These are phyloP conservation scores for Euspilapteryx auroguttella DNA, from an alignment of 2,888 invertebrate species.

Conservation along the genomic window DNA sequence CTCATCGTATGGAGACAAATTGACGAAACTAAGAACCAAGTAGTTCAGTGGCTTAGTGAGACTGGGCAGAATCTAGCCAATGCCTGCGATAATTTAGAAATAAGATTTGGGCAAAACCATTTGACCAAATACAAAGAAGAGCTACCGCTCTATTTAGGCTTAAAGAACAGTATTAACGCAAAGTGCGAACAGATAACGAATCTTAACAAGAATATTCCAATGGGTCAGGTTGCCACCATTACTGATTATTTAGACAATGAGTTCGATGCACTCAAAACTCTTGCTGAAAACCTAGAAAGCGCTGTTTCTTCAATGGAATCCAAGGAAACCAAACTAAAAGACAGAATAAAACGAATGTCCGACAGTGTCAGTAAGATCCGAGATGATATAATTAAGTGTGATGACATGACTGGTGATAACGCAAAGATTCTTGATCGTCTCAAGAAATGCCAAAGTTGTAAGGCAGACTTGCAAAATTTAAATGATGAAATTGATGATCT, in stretches of 20 bases:
- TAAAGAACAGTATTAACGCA: slow-evolving; percentile 75
- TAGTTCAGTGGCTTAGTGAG: slow-evolving; percentile 81
- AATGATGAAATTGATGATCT: slow-evolving; percentile 70
- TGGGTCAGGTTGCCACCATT: slow-evolving; percentile 69
- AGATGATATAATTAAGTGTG: slow-evolving; percentile 85
- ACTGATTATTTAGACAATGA: slow-evolving; percentile 71
- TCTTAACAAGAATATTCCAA: slow-evolving; percentile 70
- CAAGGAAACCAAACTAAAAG: slow-evolving; percentile 72
- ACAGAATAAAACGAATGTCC: slow-evolving; percentile 70
- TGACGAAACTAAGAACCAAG: slow-evolving; percentile 80
- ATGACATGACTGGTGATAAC: slow-evolving; percentile 87
- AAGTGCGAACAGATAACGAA: slow-evolving; percentile 81
- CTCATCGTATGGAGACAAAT: slow-evolving; percentile 92
- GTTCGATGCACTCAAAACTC: slow-evolving; percentile 71
- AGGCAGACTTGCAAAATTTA: slow-evolving; percentile 69
- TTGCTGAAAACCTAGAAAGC: slow-evolving; percentile 74
- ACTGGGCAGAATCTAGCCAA: slow-evolving; percentile 77
- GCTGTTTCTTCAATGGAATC: slow-evolving; percentile 74
- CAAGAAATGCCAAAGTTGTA: slow-evolving; percentile 72
- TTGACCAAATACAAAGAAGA: slow-evolving; percentile 86
- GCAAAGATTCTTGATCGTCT: slow-evolving; percentile 79
- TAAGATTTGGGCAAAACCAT: slow-evolving; percentile 76
- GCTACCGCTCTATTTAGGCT: slow-evolving; percentile 73
- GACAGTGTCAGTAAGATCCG: slow-evolving; percentile 73
- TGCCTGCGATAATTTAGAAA: slow-evolving; percentile 78